These are phyloP conservation scores for Isurus oxyrinchus DNA, from an alignment of 2,113 vertebrate genomes.

Conservation along the genomic window DNA sequence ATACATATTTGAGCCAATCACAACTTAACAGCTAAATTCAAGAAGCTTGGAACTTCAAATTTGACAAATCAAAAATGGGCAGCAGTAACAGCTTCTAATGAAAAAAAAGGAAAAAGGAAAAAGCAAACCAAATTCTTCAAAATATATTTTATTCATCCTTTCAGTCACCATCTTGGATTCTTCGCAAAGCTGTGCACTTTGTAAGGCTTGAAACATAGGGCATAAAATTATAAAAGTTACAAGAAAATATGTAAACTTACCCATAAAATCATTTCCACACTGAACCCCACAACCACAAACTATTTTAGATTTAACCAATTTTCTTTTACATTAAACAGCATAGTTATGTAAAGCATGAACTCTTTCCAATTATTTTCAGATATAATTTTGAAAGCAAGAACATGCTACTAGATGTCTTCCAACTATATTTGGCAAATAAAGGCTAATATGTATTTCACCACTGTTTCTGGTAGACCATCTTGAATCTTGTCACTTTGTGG, in stretches of 20 bases:
- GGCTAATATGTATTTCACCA: too few species aligned
- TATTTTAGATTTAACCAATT: too few species aligned
- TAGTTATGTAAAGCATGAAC: too few species aligned
- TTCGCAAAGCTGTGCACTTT: not conserved
- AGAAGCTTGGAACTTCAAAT: not conserved
- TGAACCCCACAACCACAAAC: too few species aligned
- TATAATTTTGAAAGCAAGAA: too few species aligned
- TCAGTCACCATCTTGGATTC: not conserved
- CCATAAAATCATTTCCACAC: not conserved
- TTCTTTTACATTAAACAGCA: too few species aligned
- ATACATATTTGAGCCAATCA: not conserved
- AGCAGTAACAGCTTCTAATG: not conserved
- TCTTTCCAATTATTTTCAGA: too few species aligned
- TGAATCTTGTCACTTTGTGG: too few species aligned
- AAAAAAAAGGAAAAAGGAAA: not conserved
- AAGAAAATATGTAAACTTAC: not conserved
- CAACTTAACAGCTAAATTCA: not conserved
- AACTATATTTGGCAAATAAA: too few species aligned
- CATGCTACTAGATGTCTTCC: too few species aligned
- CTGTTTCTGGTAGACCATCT: too few species aligned
- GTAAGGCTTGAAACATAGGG: not conserved
- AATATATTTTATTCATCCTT: not conserved
- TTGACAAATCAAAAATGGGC: not conserved
- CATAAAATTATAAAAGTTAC: not conserved
- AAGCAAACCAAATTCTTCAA: not conserved